These are phyloP conservation scores for Heliconius aoede DNA, from an alignment of 2,888 invertebrate species.

Conservation along the genomic window DNA sequence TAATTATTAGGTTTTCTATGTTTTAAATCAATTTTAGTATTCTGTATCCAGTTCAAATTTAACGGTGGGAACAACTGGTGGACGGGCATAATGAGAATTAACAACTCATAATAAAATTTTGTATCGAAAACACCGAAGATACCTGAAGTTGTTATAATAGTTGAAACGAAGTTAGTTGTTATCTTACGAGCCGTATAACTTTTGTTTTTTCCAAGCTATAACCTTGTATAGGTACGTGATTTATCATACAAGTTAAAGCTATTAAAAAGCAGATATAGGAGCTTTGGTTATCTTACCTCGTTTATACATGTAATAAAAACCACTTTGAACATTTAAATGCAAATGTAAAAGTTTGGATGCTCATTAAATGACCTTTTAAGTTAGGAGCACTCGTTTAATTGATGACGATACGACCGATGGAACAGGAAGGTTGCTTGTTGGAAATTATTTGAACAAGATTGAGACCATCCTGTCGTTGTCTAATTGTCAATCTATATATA, in stretches of 20 bases:
- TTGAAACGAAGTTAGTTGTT: constrained; percentile 2
- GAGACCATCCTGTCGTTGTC: too few species aligned
- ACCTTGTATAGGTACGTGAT: constrained; percentile 34
- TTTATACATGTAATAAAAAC: constrained; percentile 45
- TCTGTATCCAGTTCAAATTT: constrained; percentile 53
- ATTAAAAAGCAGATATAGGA: constrained; percentile 44
- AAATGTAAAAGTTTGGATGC: constrained; percentile 41
- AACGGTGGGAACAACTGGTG: constrained; percentile 30
- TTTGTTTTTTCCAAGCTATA: constrained; percentile 34
- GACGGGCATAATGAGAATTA: not conserved
- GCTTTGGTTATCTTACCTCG: constrained; percentile 43
- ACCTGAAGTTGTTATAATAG: constrained; percentile 9
- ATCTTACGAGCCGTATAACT: constrained; percentile 19
- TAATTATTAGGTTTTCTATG: constrained; percentile 70
- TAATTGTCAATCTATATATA: too few species aligned
- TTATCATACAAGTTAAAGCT: constrained; percentile 44
- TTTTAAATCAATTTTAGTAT: constrained; percentile 67
- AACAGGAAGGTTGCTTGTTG: constrained; percentile 21
- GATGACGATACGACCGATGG: constrained; percentile 37
- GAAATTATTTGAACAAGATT: constrained; percentile 32
- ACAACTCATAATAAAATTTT: constrained; percentile 4
- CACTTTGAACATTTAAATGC: constrained; percentile 43
- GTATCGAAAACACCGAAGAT: not conserved
- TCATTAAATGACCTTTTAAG: constrained; percentile 43
- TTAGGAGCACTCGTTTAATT: constrained; percentile 39